phyloP scores from a whole-genome alignment of 1,140 invertebrate genomes.

The Brachystomella parvula region DNA sequence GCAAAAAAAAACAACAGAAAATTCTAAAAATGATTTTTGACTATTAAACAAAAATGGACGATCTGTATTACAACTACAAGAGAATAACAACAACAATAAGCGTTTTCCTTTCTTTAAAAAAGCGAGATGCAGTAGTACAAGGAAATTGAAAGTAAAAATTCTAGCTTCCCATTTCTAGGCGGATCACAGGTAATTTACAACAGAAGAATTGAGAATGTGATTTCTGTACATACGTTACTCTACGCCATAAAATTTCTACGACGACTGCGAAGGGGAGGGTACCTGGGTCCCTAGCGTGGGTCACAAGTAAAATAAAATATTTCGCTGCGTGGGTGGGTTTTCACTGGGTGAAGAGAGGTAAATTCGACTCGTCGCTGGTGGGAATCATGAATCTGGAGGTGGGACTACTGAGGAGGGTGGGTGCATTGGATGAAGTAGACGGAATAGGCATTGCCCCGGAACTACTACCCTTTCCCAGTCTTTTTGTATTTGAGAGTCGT shows the following conservation, averaged over 20 bases:
- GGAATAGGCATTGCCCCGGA: neutral
- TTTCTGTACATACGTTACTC: neutral
- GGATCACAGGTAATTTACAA: neutral
- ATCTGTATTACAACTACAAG: no score
- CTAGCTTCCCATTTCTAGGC: neutral
- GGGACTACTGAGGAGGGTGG: neutral
- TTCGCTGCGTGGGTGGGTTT: neutral
- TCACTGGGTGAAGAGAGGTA: neutral
- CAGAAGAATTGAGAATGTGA: neutral
- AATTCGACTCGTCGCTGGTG: neutral
- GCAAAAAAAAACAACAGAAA: no score
- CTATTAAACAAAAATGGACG: no score
- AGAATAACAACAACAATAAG: no score
- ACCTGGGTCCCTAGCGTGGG: neutral
- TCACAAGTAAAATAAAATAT: neutral
- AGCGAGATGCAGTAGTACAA: neutral
- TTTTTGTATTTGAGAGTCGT: slow-evolving; percentile 39
- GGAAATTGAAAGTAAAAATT: neutral
- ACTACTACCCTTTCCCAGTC: no score
- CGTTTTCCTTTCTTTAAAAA: neutral
- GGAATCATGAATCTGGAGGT: neutral
- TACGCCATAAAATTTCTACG: neutral
- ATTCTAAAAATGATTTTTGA: no score
- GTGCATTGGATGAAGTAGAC: neutral
- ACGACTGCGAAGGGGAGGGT: neutral